Percentiles rank a stretch among this genome's conserved stretches.
phyloP scores from a whole-genome alignment of 64 coral and sea anemone species.

The Stichodactyla helianthus region DNA sequence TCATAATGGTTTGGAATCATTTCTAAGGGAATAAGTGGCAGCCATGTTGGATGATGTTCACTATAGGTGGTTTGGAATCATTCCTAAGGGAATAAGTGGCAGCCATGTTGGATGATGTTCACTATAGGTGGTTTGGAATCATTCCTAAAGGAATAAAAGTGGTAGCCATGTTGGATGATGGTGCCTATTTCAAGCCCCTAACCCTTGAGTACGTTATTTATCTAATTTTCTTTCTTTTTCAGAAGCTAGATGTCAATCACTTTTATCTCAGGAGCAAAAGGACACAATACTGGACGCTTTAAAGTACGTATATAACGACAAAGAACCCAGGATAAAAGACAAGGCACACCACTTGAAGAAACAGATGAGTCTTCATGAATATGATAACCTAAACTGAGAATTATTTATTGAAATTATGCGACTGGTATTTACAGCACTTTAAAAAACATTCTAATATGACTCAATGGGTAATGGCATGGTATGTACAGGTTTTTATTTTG shows the following conservation, averaged over 20 bases:
- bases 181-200: neutral
- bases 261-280: slow-evolving; percentile 56
- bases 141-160: no score
- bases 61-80: neutral
- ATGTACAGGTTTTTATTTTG: no score
- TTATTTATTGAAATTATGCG: neutral
- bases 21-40: no score
- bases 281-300: slow-evolving; percentile 62
- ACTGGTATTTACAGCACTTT: neutral
- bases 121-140: neutral
- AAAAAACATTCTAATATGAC: neutral
- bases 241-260: slow-evolving; percentile 31
- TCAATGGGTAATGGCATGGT: no score
- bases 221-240: neutral
- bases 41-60: no score
- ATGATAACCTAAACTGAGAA: neutral
- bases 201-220: neutral
- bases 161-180: no score
- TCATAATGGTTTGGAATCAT: no score
- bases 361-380: neutral
- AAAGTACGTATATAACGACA: slow-evolving; percentile 85
- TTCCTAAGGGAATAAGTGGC: neutral
- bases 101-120: neutral
- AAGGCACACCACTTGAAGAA: slow-evolving; percentile 63
- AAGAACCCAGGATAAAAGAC: slow-evolving; percentile 72